Percentiles rank a stretch among this genome's conserved stretches.
phyloP scores from a whole-genome alignment of 2,888 invertebrate genomes.

The Ectropis crepuscularia region DNA sequence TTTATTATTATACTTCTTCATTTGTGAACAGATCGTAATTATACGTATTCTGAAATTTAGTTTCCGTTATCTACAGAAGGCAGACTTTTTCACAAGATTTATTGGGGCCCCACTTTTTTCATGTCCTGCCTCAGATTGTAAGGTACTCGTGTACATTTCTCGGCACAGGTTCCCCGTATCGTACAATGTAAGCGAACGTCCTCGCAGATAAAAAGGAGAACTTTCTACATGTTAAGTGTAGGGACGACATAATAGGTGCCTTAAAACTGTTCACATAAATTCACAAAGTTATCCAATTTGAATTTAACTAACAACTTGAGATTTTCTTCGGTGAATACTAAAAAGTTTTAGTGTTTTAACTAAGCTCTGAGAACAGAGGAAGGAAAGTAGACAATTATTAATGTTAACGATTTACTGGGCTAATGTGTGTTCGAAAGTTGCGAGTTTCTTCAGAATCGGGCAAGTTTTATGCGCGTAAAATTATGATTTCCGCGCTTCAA shows the following conservation, averaged over 20 bases:
- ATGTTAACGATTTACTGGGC: conserved; percentile 53
- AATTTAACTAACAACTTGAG: conserved; percentile 80
- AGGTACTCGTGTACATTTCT: no score
- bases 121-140: no score
- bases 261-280: conserved; percentile 78
- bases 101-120: background rate
- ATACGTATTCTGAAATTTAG: no score
- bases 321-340: conserved; percentile 71
- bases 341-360: conserved; percentile 72
- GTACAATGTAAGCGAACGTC: conserved; percentile 1
- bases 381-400: conserved; percentile 58
- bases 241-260: conserved; percentile 70
- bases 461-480: conserved; percentile 31
- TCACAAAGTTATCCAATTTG: conserved; percentile 80
- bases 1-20: no score
- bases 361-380: conserved; percentile 56
- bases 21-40: no score
- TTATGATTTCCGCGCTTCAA: conserved; percentile 25
- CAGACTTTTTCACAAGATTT: no score
- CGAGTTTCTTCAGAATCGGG: conserved; percentile 41
- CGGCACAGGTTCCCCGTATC: background rate
- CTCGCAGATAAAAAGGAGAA: conserved; percentile 16
- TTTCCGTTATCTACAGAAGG: no score
- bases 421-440: conserved; percentile 50
- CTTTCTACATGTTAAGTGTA: conserved; percentile 58